phyloP scores from a whole-genome alignment of 2,888 invertebrate species.

The Diplolepis rosae region DNA sequence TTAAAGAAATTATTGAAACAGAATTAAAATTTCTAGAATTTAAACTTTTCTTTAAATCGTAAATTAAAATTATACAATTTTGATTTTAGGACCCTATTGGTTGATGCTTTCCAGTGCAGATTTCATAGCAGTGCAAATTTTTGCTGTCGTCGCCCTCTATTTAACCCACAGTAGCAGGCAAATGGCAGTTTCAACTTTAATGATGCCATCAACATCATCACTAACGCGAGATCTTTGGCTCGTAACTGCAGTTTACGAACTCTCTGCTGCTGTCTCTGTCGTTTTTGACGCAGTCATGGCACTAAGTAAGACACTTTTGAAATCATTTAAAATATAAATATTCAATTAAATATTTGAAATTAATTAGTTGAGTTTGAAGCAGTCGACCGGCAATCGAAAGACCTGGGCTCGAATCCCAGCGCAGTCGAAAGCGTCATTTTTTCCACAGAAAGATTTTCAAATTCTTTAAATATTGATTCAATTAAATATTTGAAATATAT shows the following conservation, averaged over 20 bases:
- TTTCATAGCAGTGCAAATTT: constrained; percentile 74
- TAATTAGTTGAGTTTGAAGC: background rate
- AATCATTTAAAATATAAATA: background rate
- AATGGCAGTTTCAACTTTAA: constrained; percentile 57
- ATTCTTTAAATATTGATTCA: too few species aligned
- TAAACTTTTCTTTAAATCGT: background rate
- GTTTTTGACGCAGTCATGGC: constrained; percentile 66
- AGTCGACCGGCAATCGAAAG: too few species aligned
- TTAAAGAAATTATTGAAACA: too few species aligned
- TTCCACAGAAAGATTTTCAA: too few species aligned
- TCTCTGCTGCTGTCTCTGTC: constrained; percentile 71
- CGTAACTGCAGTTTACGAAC: constrained; percentile 74
- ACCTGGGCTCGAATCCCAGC: too few species aligned
- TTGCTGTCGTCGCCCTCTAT: constrained; percentile 74
- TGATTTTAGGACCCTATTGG: constrained; percentile 74
- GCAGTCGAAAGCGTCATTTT: too few species aligned
- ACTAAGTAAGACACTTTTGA: constrained; percentile 54
- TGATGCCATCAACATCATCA: constrained; percentile 64
- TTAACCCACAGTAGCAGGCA: constrained; percentile 68
- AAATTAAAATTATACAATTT: constrained; percentile 23
- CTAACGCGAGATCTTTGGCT: constrained; percentile 75
- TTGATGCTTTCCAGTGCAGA: constrained; percentile 75
- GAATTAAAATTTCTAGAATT: background rate
- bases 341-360: background rate
- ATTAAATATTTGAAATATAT: too few species aligned